Evolutionary conservation across 2,797 vertebrate species (phyloP), one percentile per base, ranked within the genome.

Genomic region (Iguana delicatissima): DNA sequence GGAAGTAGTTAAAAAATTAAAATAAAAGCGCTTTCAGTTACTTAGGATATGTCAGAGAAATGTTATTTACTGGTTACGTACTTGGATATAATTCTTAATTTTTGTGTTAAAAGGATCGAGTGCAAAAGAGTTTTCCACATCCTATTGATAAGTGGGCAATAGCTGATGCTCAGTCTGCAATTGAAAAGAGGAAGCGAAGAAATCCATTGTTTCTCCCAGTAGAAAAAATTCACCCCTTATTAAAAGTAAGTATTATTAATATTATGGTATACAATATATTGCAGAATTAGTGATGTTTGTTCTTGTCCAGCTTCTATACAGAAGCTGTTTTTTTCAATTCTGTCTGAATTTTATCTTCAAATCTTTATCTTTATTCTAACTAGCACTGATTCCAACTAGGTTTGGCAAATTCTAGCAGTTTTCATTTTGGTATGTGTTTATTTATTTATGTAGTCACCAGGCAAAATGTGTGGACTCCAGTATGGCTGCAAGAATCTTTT

Each of bases 121-220:
- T 99, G 84, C 99, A 99, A 96, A 99, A 98, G 96, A 99, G 98
- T 94, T 99, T 99, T 62, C 99, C 99, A 95, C 98, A 99, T 93
- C 99, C 99, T 24, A 99, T 99, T 62, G 99, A 99, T 96, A 99
- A 99, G 89, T 99, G 99, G 99, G 99, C 99, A 29, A 99, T 99
- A 88, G 98, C 98, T 64, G 99, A 99, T 82, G 99, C 99, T 89
- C 98, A 99, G 89, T 98, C 98, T 0, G 99, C 99, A 93, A 98
- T 99, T 52, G 99, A 99, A 96, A 99, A 99, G 97, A 98, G 98
- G 95, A 99, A 99, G 94, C 97, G 99, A 96, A 98, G 98, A 96
- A 99, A 99, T 94, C 99, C 99, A 0, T 96, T 99, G 85, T 98
- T 98, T 89, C 97, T 99, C 76, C 99, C 99, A 1, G 99, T 99